Percentiles rank a stretch among this genome's conserved stretches.
Conservation (phyloP, 2,888 invertebrate genomes). For the Meteorus colon region DNA sequence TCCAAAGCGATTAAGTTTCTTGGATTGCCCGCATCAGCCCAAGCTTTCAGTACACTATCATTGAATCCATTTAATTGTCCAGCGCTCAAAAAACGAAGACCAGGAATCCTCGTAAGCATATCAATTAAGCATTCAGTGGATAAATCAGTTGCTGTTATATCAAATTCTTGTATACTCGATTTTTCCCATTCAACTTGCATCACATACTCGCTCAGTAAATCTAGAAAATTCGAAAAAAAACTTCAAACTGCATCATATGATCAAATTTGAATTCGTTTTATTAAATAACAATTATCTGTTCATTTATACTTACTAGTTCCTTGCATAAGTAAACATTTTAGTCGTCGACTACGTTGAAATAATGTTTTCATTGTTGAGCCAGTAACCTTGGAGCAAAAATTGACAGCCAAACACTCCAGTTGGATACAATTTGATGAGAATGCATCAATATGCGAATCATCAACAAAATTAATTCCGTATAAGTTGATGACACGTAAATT, state of each 20-base stretch:
- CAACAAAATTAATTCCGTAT: conserved; percentile 98
- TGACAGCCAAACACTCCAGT: conserved; percentile 97
- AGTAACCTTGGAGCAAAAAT: conserved; percentile 97
- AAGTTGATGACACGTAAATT: conserved; percentile 98
- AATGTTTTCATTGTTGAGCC: conserved; percentile 96
- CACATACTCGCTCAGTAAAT: conserved; percentile 91
- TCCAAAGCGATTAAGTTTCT: conserved; percentile 88
- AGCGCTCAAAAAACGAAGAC: conserved; percentile 91
- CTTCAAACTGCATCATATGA: conserved; percentile 46
- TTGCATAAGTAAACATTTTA: conserved; percentile 95
- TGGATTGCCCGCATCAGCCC: conserved; percentile 90
- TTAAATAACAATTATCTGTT: conserved; percentile 28
- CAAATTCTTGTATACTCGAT: conserved; percentile 93
- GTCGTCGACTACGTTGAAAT: conserved; percentile 92
- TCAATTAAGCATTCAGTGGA: conserved; percentile 94
- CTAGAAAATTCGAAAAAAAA: conserved; percentile 73
- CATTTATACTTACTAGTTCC: conserved; percentile 86
- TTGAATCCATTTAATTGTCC: conserved; percentile 99
- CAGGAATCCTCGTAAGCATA: conserved; percentile 90
- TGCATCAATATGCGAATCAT: conserved; percentile 99
- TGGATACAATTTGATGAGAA: conserved; percentile 97
- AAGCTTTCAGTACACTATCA: conserved; percentile 93
- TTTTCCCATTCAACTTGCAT: conserved; percentile 99
- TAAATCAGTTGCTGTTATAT: conserved; percentile 97
- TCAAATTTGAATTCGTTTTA: background rate